Base-by-base conservation (phyloP, 2,797 vertebrate genomes). In the Sebastes variabilis region DNA sequence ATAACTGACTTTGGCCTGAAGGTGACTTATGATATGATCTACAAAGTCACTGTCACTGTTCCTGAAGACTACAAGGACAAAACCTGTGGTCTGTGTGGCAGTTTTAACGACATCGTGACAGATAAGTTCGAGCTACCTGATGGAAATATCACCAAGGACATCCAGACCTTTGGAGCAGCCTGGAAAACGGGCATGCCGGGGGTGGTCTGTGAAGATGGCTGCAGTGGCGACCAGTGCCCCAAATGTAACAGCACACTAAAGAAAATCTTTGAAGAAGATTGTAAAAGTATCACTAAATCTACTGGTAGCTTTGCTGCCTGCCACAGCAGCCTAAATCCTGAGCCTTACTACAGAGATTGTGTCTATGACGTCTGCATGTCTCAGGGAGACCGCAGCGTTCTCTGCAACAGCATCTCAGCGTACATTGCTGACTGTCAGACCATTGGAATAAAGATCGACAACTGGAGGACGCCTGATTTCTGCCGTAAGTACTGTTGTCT, bases 321-420 rank as follows among this genome's bases (percentile, higher is more conserved):
- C 83, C 92, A 6, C 73, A 83, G 0, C 59, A 72, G 1, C 10
- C 78, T 87, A 68, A 87, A 77, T 13, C 89, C 6, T 54, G 77
- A 2, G 13, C 58, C 72, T 81, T 95, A 87, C 90, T 94, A 79
- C 93, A 89, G 52, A 88, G 93, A 85, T 90, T 95, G 85, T 20
- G 62, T 93, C 68, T 90, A 79, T 38, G 81, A 92, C 10, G 11
- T 86, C 7, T 90, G 89, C 52, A 38, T 81, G 54, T 42, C 79
- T 27, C 9, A 32, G 1, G 88, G 87, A 20, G 69, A 87, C 32
- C 65, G 66, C 1, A 18, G 68, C 0, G 55, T 75, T 20, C 72
- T 94, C 34, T 95, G 92, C 46, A n/a, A 83, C 1, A 88, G 85
- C 42, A 82, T 95, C 60, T 76, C 87, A 11, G 84, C 89, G 3